Conservation (phyloP, 1,140 invertebrate species). For the Drosophila bipectinata region DNA sequence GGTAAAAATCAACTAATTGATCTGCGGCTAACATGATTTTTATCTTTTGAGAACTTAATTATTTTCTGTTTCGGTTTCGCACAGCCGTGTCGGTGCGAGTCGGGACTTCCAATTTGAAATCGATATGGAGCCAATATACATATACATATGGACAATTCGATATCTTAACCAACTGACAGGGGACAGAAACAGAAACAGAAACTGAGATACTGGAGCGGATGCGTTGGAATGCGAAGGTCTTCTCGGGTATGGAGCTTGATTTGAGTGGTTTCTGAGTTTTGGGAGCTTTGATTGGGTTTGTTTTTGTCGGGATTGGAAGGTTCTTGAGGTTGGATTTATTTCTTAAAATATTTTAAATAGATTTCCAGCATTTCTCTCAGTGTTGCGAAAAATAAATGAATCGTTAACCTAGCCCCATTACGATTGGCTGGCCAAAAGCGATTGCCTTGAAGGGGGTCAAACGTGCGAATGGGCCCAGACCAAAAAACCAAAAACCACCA, state of each 20-base stretch:
- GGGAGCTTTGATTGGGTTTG: constrained; percentile 18
- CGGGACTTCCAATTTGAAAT: constrained; percentile 65
- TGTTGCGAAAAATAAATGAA: constrained; percentile 58
- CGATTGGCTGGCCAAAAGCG: constrained; percentile 60
- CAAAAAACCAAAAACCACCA: constrained; percentile 7
- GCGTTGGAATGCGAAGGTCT: constrained; percentile 66
- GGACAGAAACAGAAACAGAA: constrained; percentile 37
- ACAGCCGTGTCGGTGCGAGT: constrained; percentile 30
- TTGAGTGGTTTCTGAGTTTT: constrained; percentile 11
- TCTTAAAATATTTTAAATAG: neutral
- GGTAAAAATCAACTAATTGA: constrained; percentile 81
- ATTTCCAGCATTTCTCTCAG: constrained; percentile 42
- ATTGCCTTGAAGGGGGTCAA: constrained; percentile 70
- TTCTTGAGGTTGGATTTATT: neutral
- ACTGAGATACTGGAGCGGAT: constrained; percentile 45
- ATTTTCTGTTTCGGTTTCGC: constrained; percentile 68
- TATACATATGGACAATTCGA: constrained; percentile 32
- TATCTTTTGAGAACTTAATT: constrained; percentile 83
- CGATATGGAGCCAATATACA: constrained; percentile 48
- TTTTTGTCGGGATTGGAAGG: neutral
- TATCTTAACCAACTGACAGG: constrained; percentile 49
- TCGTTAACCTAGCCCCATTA: constrained; percentile 35
- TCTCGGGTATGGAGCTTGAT: constrained; percentile 17
- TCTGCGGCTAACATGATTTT: constrained; percentile 81
- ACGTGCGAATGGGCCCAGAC: constrained; percentile 55